Evolutionary conservation across 2,888 invertebrate species (phyloP).

Genomic region (Nephrotoma appendiculata): DNA sequence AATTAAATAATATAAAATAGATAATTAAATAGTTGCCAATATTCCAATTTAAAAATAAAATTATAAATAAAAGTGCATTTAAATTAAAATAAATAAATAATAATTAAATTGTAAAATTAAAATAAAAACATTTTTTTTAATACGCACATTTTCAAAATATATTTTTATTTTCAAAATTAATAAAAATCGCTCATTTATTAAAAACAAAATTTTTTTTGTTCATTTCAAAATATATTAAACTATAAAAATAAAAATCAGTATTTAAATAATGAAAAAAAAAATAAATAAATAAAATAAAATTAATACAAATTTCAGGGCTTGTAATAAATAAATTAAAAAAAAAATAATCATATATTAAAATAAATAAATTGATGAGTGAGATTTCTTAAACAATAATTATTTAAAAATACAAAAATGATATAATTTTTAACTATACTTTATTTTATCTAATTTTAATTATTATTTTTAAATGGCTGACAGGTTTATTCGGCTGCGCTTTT

Average conservation of each 20-base stretch:
- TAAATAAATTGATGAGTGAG: slow-evolving; percentile 2
- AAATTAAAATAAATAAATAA: neutral
- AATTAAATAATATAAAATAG: neutral
- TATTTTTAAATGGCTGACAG: neutral
- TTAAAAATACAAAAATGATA: neutral
- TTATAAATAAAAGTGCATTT: neutral
- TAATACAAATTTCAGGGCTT: slow-evolving; percentile 1
- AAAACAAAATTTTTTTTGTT: neutral
- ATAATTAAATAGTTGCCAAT: neutral
- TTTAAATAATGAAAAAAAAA: neutral
- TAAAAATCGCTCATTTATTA: neutral
- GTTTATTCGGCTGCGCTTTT: neutral
- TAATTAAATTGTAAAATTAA: neutral
- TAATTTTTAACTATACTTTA: neutral
- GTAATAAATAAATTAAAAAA: neutral
- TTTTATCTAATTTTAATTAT: neutral
- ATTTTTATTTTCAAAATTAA: neutral
- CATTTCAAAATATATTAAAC: neutral
- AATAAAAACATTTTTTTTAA: neutral
- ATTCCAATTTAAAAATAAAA: neutral
- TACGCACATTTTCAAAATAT: neutral
- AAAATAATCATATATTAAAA: neutral
- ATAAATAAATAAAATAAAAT: neutral
- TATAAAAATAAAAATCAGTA: neutral
- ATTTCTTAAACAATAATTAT: neutral